A percentile compares a stretch with the other conserved stretches of the same genome.
Conservation (phyloP, 2,113 vertebrate genomes). For the Arvicanthis niloticus region DNA sequence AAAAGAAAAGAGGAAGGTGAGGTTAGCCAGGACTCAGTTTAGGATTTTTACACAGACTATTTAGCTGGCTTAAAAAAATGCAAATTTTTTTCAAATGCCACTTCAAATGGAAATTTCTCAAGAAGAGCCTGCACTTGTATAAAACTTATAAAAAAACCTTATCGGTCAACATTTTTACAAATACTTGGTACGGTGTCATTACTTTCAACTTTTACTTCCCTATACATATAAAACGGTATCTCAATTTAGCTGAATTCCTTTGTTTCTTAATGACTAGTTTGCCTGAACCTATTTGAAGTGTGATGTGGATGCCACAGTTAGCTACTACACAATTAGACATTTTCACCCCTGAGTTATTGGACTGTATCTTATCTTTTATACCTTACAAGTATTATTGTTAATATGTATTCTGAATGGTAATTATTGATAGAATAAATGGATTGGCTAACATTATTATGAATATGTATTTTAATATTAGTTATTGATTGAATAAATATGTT, state of each 20-base stretch:
- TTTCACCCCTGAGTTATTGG: background rate
- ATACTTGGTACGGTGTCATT: background rate
- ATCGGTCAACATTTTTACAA: slow-evolving; percentile 41
- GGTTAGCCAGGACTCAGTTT: slow-evolving; percentile 64
- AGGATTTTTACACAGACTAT: slow-evolving; percentile 67
- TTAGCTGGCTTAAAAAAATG: slow-evolving; percentile 69
- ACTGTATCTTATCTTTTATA: background rate
- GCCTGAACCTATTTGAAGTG: background rate
- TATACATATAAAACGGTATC: background rate
- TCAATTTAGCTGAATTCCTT: background rate
- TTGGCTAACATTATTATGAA: background rate
- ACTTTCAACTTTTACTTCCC: background rate
- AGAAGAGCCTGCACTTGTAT: slow-evolving; percentile 39
- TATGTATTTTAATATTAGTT: slow-evolving; percentile 33
- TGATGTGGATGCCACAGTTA: background rate
- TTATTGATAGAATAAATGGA: background rate
- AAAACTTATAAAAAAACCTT: background rate
- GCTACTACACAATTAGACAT: background rate
- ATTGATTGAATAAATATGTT: background rate
- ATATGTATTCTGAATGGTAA: slow-evolving; percentile 21
- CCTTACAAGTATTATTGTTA: background rate
- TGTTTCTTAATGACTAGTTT: slow-evolving; percentile 40
- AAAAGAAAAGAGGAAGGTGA: slow-evolving; percentile 59
- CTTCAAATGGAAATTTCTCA: slow-evolving; percentile 57
- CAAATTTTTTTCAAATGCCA: slow-evolving; percentile 13